A percentile compares a stretch with the other conserved stretches of the same genome.
Conservation (phyloP, 2,888 invertebrate species). For the Cosmia trapezina region DNA sequence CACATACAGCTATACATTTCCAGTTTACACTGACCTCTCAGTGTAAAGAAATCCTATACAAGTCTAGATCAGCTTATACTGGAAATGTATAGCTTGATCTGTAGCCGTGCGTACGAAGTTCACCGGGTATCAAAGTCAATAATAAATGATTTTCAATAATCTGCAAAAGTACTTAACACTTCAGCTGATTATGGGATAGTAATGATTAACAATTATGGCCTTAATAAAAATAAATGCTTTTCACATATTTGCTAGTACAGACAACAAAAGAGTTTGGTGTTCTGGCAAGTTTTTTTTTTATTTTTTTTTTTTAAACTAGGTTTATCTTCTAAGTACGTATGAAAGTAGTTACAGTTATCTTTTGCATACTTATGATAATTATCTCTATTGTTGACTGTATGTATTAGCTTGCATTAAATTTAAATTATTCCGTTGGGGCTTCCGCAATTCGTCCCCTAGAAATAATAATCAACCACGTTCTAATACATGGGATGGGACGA, state of each 20-base stretch:
- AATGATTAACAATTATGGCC: not conserved
- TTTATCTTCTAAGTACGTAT: not conserved
- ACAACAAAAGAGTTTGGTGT: not conserved
- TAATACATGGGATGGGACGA: conserved; percentile 1
- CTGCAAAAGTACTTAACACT: not conserved
- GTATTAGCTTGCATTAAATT: not conserved
- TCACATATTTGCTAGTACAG: too few species aligned
- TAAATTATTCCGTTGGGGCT: conserved; percentile 3
- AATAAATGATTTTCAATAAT: too few species aligned
- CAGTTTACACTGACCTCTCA: too few species aligned
- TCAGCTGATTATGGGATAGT: not conserved
- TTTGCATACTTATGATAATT: not conserved
- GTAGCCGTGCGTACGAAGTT: too few species aligned
- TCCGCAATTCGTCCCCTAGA: conserved; percentile 10
- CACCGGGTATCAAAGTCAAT: not conserved
- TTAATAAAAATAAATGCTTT: not conserved
- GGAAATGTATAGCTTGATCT: too few species aligned
- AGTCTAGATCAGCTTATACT: too few species aligned
- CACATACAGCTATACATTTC: too few species aligned
- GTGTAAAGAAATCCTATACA: too few species aligned
- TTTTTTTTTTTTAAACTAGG: not conserved
- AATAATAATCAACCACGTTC: not conserved
- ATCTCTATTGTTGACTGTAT: not conserved
- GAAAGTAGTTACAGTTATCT: not conserved
- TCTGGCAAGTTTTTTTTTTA: not conserved